Evolutionary conservation across 2,888 invertebrate genomes (phyloP), one percentile per base, ranked within the genome.

Genomic region (Trissolcus brochymenae): DNA sequence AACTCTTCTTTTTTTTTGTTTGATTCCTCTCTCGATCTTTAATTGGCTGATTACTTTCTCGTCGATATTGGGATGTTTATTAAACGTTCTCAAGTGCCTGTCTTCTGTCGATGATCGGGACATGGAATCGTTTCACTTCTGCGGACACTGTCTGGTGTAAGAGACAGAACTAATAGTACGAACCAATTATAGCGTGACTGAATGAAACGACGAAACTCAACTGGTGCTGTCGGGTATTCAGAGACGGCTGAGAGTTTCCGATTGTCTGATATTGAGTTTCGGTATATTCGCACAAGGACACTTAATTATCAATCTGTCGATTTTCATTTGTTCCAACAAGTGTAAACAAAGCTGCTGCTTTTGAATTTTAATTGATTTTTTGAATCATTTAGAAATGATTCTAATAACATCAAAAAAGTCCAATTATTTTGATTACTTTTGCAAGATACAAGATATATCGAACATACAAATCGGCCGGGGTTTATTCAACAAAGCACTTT

Each of bases 161-260:
- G 25, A 65, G 55, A 65, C 55, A 65, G 55, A 35, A 49, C 55
- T 65, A 65, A 65, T 55, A 46, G 41, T 50, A 53, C 64, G 17
- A 65, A 65, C 55, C 55, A 55, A 65, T 65, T 65, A 65, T 65
- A 54, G 49, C 16, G 16, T 49, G 46, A 55, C 41, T 35, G 21
- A 25, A 21, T 43, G 13, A 40, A 51, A 35, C 14, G 50, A 4
- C 2, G 2, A 4, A 25, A 25, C 25, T 25, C 25, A 25, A 41
- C 9, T 6, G n/a, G 25, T 43, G n/a, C n/a, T 16, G 13, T 16
- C n/a, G 16, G 6, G 6, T 16, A 4, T n/a, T 49, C 16, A 13
- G n/a, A 16, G 19, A 19, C 19, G 19, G n/a, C 43, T 51, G 11
- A 17, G 21, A 51, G 21, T 51, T 51, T 0, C 19, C 7, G 6